Percentiles rank a stretch among this genome's conserved stretches.
Conservation (phyloP, 2,797 vertebrate genomes). For the Cuculus canorus region DNA sequence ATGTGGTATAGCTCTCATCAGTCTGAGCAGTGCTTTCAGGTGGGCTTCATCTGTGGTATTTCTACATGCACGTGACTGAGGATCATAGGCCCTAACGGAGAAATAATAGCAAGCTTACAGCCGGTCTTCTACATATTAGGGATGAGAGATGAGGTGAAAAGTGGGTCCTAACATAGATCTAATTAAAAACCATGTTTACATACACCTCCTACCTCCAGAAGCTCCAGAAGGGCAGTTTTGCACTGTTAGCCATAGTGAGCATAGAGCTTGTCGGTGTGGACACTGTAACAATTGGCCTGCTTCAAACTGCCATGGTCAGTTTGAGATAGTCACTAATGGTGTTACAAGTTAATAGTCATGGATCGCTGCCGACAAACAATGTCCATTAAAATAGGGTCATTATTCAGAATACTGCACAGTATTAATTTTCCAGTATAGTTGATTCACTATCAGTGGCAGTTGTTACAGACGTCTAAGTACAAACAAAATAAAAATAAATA, state of each 20-base stretch:
- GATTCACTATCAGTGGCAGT: neutral
- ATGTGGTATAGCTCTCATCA: neutral
- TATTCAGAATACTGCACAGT: neutral
- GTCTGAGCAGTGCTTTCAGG: neutral
- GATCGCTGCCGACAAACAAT: conserved; percentile 16
- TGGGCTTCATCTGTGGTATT: neutral
- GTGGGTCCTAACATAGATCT: neutral
- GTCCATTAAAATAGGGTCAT: neutral
- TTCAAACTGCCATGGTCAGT: neutral
- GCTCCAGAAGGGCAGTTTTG: neutral
- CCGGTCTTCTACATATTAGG: accelerated
- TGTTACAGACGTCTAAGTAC: neutral
- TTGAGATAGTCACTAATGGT: neutral
- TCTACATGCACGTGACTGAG: neutral
- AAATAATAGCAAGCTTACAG: neutral
- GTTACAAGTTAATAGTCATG: neutral
- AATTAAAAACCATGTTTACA: neutral
- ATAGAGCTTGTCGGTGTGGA: too few relatives aligned
- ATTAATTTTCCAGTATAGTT: neutral
- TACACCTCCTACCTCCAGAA: neutral
- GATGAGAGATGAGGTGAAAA: neutral
- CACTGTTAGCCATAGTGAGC: neutral
- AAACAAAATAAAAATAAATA: neutral
- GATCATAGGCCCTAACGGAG: neutral
- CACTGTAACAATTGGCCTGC: neutral